Conservation (phyloP, 2,888 invertebrate species). For the Stenotaenia linearis region DNA sequence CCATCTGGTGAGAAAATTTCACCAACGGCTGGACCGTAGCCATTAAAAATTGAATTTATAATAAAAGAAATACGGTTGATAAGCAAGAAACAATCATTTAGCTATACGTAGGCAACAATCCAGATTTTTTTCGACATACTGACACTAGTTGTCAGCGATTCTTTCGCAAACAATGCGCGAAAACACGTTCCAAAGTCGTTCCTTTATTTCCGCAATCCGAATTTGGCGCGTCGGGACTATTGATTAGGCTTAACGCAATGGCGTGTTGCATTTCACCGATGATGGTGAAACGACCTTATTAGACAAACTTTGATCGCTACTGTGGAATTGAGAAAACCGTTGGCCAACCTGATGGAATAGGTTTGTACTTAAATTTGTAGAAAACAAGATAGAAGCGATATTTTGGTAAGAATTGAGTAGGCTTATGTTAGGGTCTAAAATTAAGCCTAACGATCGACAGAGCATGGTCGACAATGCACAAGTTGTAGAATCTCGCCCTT, state of each 20-base stretch:
- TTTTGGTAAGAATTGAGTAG: not conserved
- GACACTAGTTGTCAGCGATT: not conserved
- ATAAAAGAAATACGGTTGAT: too few species aligned
- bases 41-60: not conserved
- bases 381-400: not conserved
- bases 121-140: too few species aligned
- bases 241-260: conserved; percentile 28
- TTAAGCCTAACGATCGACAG: conserved; percentile 8
- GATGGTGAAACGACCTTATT: not conserved
- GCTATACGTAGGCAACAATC: too few species aligned
- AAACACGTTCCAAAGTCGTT: not conserved
- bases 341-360: not conserved
- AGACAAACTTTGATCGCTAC: not conserved
- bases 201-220: not conserved
- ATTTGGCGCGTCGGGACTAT: conserved; percentile 20
- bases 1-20: not conserved
- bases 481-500: conserved; percentile 7
- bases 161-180: not conserved
- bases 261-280: conserved; percentile 13
- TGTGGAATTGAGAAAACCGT: not conserved
- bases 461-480: not conserved
- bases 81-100: too few species aligned
- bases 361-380: not conserved
- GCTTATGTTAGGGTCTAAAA: conserved; percentile 24
- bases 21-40: not conserved